A percentile compares a stretch with the other conserved stretches of the same genome.
Conservation (phyloP, 2,888 invertebrate species). For the Gisinianus flammeolus region DNA sequence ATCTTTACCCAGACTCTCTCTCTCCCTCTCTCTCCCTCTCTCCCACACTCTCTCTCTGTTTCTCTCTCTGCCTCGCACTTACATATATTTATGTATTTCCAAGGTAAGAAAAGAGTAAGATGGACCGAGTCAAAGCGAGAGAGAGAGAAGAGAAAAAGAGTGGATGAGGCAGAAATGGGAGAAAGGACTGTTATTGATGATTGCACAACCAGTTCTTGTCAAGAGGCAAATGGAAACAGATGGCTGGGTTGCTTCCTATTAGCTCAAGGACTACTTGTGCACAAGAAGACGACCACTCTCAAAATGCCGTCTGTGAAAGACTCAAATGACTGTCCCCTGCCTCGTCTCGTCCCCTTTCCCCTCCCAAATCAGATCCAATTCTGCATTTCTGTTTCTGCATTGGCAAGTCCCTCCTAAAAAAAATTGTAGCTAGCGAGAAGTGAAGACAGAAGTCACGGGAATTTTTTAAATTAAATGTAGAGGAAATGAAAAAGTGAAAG, state of each 20-base stretch:
- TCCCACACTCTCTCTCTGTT: background rate
- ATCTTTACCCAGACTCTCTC: background rate
- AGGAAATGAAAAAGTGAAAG: background rate
- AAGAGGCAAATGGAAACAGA: conserved; percentile 7
- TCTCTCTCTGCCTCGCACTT: background rate
- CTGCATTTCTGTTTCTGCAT: too few relatives aligned
- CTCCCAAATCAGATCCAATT: too few relatives aligned
- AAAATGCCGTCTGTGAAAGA: too few relatives aligned
- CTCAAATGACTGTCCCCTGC: too few relatives aligned
- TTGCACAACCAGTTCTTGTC: background rate
- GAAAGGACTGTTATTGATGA: conserved; percentile 6
- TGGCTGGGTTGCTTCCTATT: background rate
- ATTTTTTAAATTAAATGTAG: too few relatives aligned
- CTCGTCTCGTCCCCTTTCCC: too few relatives aligned
- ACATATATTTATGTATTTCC: background rate
- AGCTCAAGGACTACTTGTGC: too few relatives aligned
- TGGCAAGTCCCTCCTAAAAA: too few relatives aligned
- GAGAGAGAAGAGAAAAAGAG: background rate
- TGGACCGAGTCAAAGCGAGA: background rate
- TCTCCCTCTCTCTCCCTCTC: background rate
- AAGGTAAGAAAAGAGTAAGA: background rate
- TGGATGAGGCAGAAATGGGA: background rate
- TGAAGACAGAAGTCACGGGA: too few relatives aligned
- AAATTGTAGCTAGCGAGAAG: too few relatives aligned
- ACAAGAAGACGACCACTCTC: too few relatives aligned